Percentiles rank a stretch among this genome's conserved stretches.
phyloP scores from a whole-genome alignment of 2,797 vertebrate genomes.

The Atherinosoma microstoma region DNA sequence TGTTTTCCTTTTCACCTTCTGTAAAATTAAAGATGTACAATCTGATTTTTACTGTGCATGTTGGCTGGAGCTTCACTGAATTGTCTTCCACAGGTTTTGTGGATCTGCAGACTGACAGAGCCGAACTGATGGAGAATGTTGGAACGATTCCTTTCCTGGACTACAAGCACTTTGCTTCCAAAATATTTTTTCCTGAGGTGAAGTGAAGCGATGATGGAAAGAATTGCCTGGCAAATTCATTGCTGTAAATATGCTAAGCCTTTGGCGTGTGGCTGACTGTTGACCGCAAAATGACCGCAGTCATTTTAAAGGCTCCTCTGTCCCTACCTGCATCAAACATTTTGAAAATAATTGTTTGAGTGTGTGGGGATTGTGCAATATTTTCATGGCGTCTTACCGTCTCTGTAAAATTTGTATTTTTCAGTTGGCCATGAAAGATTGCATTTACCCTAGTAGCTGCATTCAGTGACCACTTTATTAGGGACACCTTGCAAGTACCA shows the following conservation, averaged over 20 bases:
- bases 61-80: not conserved
- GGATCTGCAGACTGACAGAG: constrained; percentile 94
- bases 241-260: no score
- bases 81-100: constrained; percentile 89
- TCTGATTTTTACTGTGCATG: not conserved
- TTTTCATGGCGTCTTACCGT: no score
- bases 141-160: constrained; percentile 94
- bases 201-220: not conserved
- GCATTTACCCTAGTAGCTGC: no score
- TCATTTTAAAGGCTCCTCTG: no score
- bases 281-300: no score
- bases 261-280: no score
- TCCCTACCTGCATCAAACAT: no score
- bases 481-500: no score
- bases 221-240: not conserved
- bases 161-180: constrained; percentile 97
- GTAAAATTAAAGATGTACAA: not conserved
- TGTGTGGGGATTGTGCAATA: no score
- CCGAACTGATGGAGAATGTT: constrained; percentile 90
- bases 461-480: no score
- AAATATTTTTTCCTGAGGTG: constrained; percentile 97
- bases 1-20: not conserved
- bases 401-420: not conserved
- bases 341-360: no score
- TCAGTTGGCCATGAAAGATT: no score